Base-by-base conservation (phyloP, 53 echinoderm and acorn worm genomes). In the Apostichopus leukothele region DNA sequence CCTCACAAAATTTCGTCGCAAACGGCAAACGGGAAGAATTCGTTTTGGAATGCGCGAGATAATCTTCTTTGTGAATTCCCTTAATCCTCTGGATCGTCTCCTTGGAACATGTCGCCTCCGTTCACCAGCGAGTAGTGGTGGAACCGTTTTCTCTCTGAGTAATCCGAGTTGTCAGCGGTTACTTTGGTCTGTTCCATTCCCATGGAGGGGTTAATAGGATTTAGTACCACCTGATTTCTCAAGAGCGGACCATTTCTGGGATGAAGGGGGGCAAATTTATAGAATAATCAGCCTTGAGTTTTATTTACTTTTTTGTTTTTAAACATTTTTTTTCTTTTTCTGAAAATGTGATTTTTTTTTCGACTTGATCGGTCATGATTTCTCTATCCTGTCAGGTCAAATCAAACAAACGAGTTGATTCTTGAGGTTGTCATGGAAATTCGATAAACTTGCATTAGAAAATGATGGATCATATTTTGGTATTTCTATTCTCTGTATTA, bases 81-180 rank as follows among this genome's bases (percentile, higher is more conserved):
- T 6, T 19, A 25, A 14, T 5, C 77, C 0, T 39, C 50, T 22
- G 13, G 12, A 13, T 52, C 77, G 8, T 39, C 16, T 9, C 63
- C 81, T 21, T 54, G 81, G 61, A 85, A 85, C 13, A 93, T 78
- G 73, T 90, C 87, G 79, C 89, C 88, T 39, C 91, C 91, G 26
- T 92, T 91, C 89, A 96, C 91, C 89, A 93, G 67, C 68, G 92
- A 93, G 7, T 95, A 93, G 90, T 96, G 96, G 87, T 96, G 96
- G 84, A 92, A 93, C 7, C 93, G 95, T 68, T 78, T 93, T 13
- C 96, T 83, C 50, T 92, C 93, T 1, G 93, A 89, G 83, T 92
- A 96, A 85, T 96, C 96, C 26, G 90, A 89, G 67, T 93, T 95
- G 87, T 93, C 95, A 50, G 89, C 57, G 18, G 95, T 95, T 25